Base-by-base conservation (phyloP, 2,888 invertebrate species). In the Limnephilus lunatus region DNA sequence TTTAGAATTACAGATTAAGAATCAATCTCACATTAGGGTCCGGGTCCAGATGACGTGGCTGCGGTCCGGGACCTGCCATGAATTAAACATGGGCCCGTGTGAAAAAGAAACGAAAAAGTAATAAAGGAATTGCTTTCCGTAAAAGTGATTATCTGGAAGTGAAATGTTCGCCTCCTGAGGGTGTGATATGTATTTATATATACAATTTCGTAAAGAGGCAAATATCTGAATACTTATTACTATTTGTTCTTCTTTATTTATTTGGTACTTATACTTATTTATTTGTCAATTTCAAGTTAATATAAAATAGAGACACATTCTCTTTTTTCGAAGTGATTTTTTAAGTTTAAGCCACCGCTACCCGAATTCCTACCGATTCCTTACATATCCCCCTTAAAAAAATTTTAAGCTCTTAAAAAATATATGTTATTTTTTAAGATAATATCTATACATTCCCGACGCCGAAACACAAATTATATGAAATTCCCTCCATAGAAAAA, bases 51-150 rank as follows among this genome's bases (percentile, higher is more conserved):
- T 48, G 86, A 30, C 86, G 44, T 30, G 86, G 35, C 11, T 86
- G 68, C 68, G 68, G 35, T 48, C 30, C n/a, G 39, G 44, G 44
- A 32, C 81, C 81, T 12, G 81, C 81, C 81, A 91, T 91, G 91
- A 91, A 91, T 91, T 86, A 91, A 91, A 91, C 91, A 91, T 91
- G n/a, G 39, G 80, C 35, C 32, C 39, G 31, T 80, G 91, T 81
- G 81, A 48, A 91, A 87, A 91, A 85, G 91, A 53, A 91, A 91
- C 81, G 82, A 32, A 25, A 53, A 91, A 87, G 87, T 88, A 91
- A 91, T 91, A 91, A 83, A 83, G 83, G 81, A 89, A 89, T 82
- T 48, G 82, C n/a, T 90, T 90, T 35, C 15, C 53, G 7, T 32
- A 85, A 68, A 89, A 85, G 53, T 85, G 85, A 90, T 90, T 90